These are phyloP conservation scores for Ariolimax columbianus DNA, from an alignment of 2,888 invertebrate genomes.

Conservation along the genomic window DNA sequence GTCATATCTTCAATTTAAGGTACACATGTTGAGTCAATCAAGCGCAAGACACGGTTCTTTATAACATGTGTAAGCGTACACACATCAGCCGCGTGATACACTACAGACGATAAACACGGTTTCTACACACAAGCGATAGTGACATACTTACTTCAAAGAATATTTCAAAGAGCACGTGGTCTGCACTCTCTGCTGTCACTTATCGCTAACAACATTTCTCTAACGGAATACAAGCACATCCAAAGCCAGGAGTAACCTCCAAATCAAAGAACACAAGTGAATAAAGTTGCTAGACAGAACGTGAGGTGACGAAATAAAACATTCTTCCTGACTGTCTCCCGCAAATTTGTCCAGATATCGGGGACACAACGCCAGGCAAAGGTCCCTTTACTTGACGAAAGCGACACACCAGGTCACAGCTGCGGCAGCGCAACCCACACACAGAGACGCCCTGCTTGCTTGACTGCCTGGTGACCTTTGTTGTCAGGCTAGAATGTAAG, in stretches of 20 bases:
- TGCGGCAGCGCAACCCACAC: background rate
- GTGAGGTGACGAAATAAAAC: too few relatives aligned
- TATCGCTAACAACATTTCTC: background rate
- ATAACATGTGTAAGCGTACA: background rate
- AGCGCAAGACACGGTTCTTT: background rate
- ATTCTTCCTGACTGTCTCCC: too few relatives aligned
- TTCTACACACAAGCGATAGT: background rate
- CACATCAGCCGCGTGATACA: background rate
- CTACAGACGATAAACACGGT: background rate
- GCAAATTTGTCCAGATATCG: background rate
- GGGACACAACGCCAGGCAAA: background rate
- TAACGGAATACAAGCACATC: background rate
- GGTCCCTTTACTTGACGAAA: background rate
- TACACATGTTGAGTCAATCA: background rate
- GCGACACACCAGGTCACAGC: background rate
- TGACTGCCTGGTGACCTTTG: conserved; percentile 15
- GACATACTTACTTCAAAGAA: background rate
- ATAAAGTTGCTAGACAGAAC: too few relatives aligned
- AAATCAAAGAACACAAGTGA: too few relatives aligned
- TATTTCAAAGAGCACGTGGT: background rate
- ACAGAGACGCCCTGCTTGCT: background rate
- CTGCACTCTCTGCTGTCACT: background rate
- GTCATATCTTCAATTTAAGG: background rate
- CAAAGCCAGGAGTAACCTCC: background rate
- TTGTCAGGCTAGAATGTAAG: background rate